Conservation (phyloP, 1,140 invertebrate genomes). For the Phenacoccus solenopsis region DNA sequence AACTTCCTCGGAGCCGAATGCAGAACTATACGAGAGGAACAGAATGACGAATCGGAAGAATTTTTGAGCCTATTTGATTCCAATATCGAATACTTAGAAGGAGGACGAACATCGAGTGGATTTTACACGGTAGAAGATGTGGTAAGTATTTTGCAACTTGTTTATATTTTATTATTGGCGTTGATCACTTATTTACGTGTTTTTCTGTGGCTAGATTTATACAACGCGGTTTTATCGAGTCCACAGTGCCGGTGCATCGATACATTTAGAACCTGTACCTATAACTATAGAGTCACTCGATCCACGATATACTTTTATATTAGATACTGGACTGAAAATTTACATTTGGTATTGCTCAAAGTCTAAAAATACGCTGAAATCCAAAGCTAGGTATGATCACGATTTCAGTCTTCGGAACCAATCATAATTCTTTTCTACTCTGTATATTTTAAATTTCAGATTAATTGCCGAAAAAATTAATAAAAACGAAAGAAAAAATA, state of each 20-base stretch:
- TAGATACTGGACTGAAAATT: constrained; percentile 77
- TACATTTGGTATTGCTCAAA: constrained; percentile 88
- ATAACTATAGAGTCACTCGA: constrained; percentile 61
- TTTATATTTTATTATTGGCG: too few relatives aligned
- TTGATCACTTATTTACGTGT: background rate
- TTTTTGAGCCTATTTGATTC: constrained; percentile 86
- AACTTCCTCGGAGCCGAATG: constrained; percentile 91
- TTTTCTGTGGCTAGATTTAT: constrained; percentile 49
- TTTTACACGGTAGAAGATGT: constrained; percentile 96
- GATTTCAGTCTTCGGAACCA: background rate
- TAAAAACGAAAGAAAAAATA: constrained; percentile 95
- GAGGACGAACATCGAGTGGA: constrained; percentile 88
- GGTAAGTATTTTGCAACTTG: constrained; percentile 34
- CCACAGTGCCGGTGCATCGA: constrained; percentile 65
- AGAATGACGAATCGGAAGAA: constrained; percentile 90
- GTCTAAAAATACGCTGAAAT: constrained; percentile 88
- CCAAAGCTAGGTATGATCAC: constrained; percentile 53
- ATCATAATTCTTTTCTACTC: background rate
- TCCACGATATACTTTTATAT: constrained; percentile 78
- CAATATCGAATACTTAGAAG: constrained; percentile 91
- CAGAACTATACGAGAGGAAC: constrained; percentile 96
- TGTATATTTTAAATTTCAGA: constrained; percentile 36
- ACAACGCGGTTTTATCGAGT: constrained; percentile 77
- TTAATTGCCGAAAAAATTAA: constrained; percentile 97
- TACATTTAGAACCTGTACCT: constrained; percentile 84